Percentiles rank a stretch among this genome's conserved stretches.
Conservation (phyloP, 2,797 vertebrate genomes). For the Sebastes paucispinis region DNA sequence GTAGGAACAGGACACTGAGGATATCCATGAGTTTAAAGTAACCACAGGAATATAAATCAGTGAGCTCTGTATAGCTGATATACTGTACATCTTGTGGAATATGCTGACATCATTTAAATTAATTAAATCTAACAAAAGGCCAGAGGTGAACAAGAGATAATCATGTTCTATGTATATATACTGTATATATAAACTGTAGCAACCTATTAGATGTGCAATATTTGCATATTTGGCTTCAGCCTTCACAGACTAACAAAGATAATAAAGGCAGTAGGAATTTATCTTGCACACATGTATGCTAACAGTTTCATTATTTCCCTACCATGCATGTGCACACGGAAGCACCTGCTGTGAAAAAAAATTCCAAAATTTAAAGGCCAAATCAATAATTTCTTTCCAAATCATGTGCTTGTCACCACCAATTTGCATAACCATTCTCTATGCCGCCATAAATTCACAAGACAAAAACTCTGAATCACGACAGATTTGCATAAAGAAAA, state of each 20-base stretch:
- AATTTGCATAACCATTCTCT: conserved; percentile 7
- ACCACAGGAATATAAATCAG: conserved; percentile 40
- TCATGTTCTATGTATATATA: neutral
- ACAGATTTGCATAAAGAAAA: conserved; percentile 15
- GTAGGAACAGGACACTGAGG: conserved; percentile 2
- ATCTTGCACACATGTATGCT: neutral
- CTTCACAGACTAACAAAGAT: conserved; percentile 8
- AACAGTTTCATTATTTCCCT: conserved; percentile 5
- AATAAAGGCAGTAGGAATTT: conserved; percentile 12
- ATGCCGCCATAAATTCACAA: neutral
- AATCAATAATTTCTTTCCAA: conserved; percentile 28
- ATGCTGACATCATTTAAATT: conserved; percentile 8
- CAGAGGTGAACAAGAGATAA: conserved; percentile 8
- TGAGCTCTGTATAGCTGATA: neutral
- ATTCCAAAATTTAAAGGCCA: neutral
- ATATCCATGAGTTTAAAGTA: conserved; percentile 16
- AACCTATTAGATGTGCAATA: neutral
- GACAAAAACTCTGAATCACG: conserved; percentile 1
- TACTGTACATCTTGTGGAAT: neutral
- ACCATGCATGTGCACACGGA: neutral
- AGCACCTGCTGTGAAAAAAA: neutral
- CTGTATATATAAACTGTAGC: neutral
- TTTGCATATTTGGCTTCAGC: conserved; percentile 34
- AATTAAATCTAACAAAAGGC: conserved; percentile 14
- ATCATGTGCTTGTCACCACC: neutral